These are phyloP conservation scores for Micromesistius poutassou DNA, from an alignment of 2,797 vertebrate genomes.

Conservation along the genomic window DNA sequence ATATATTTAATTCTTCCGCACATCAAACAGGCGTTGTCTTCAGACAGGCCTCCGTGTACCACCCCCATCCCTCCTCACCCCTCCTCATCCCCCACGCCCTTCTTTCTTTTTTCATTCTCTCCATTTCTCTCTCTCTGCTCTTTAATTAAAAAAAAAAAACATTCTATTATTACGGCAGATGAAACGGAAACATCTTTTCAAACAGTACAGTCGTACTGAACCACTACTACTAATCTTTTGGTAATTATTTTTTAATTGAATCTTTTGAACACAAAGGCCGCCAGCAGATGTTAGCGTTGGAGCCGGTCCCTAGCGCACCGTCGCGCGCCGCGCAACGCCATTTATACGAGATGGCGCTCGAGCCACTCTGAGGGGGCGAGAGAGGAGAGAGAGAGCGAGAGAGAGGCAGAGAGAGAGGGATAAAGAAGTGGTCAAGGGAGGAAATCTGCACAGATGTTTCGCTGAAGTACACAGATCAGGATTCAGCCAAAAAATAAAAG, in stretches of 20 bases:
- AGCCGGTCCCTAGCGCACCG: constrained; percentile 61
- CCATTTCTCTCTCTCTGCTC: constrained; percentile 32
- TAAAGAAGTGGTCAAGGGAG: background rate
- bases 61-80: constrained; percentile 9
- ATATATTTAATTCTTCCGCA: constrained; percentile 78
- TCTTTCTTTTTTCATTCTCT: constrained; percentile 1
- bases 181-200: constrained; percentile 86
- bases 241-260: constrained; percentile 90
- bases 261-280: constrained; percentile 86
- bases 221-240: constrained; percentile 83
- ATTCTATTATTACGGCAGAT: constrained; percentile 83
- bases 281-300: constrained; percentile 76
- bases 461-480: constrained; percentile 44
- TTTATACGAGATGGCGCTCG: background rate
- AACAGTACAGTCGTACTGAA: constrained; percentile 77
- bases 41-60: constrained; percentile 69
- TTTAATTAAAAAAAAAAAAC: constrained; percentile 80
- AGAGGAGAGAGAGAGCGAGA: constrained; percentile 23
- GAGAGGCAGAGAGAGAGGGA: constrained; percentile 16
- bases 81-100: constrained; percentile 39
- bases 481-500: constrained; percentile 58
- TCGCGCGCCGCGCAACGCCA: constrained; percentile 33
- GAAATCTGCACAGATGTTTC: too few relatives aligned
- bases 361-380: background rate
- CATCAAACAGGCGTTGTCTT: constrained; percentile 83